A percentile compares a stretch with the other conserved stretches of the same genome.
phyloP scores from a whole-genome alignment of 1,140 invertebrate genomes.

The Metaphire vulgaris region DNA sequence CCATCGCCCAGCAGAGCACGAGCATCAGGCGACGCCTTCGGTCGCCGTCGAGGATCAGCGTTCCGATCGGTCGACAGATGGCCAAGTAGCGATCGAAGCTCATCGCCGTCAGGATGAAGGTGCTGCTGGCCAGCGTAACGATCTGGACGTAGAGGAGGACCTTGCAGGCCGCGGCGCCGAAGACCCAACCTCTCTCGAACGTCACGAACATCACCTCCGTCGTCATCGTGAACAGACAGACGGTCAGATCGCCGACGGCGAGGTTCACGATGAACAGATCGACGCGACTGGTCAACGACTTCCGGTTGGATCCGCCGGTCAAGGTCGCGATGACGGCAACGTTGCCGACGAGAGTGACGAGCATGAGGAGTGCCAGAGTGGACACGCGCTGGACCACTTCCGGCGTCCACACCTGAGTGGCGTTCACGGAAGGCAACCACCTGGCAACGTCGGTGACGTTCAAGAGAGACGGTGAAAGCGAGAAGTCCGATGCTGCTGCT shows the following conservation, averaged over 20 bases:
- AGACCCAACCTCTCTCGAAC: conserved; percentile 51
- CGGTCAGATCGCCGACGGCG: conserved; percentile 52
- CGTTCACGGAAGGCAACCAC: conserved; percentile 7
- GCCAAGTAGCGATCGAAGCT: conserved; percentile 53
- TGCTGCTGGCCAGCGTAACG: conserved; percentile 52
- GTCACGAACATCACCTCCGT: conserved; percentile 52
- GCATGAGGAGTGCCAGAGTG: conserved; percentile 50
- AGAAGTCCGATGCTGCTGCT: too few species aligned
- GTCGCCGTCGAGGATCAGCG: conserved; percentile 28
- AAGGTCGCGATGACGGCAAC: conserved; percentile 50
- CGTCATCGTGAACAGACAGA: conserved; percentile 53
- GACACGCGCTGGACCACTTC: conserved; percentile 52
- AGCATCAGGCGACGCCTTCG: conserved; percentile 40
- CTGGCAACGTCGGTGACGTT: too few species aligned
- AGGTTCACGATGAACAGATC: conserved; percentile 55
- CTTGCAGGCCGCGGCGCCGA: conserved; percentile 49
- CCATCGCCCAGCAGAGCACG: conserved; percentile 47
- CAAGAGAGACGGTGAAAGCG: too few species aligned
- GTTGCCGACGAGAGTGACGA: conserved; percentile 51
- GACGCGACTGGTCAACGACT: conserved; percentile 43
- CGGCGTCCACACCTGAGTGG: conserved; percentile 45
- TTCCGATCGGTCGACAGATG: conserved; percentile 51
- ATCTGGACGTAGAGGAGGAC: conserved; percentile 52
- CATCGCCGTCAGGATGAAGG: conserved; percentile 54
- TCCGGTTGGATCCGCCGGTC: conserved; percentile 46